Evolutionary conservation across 2,888 invertebrate genomes (phyloP).

Genomic region (Andrena haemorrhoa): DNA sequence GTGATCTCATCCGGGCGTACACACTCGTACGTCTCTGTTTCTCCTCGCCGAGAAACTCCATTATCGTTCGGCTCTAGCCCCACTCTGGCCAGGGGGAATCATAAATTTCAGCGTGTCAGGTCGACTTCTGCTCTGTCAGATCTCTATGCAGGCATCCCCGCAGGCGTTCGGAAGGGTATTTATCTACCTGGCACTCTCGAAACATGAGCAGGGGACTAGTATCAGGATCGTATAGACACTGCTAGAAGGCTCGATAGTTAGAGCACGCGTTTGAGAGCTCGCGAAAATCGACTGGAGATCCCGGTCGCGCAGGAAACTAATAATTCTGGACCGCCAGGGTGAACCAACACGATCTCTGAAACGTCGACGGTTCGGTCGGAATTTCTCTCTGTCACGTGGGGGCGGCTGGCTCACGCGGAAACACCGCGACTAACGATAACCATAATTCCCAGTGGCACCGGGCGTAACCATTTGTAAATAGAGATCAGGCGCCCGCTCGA

Average conservation of each 20-base stretch:
- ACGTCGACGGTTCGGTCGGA: constrained; percentile 17
- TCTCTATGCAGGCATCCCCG: constrained; percentile 39
- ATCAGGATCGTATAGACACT: no score
- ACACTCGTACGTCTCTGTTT: constrained; percentile 41
- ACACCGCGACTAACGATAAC: constrained; percentile 42
- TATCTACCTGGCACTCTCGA: no score
- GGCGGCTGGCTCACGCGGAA: constrained; percentile 13
- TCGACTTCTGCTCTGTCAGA: constrained; percentile 43
- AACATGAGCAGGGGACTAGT: no score
- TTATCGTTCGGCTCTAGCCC: constrained; percentile 70
- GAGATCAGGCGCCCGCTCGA: constrained; percentile 2
- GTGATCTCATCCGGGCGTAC: constrained; percentile 45
- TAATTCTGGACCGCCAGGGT: constrained; percentile 2
- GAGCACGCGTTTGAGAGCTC: background rate
- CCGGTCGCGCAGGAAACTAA: constrained; percentile 22
- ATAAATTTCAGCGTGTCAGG: constrained; percentile 70
- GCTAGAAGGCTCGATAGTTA: no score
- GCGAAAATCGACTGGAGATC: background rate
- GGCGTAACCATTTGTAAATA: constrained; percentile 39
- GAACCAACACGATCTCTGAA: constrained; percentile 10
- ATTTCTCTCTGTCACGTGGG: constrained; percentile 44
- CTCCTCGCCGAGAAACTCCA: constrained; percentile 67
- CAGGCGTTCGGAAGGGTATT: no score
- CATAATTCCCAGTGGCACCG: constrained; percentile 1
- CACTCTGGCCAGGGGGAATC: constrained; percentile 42